Evolutionary conservation across 1,140 invertebrate species (phyloP).

Genomic region (Solen grandis): DNA sequence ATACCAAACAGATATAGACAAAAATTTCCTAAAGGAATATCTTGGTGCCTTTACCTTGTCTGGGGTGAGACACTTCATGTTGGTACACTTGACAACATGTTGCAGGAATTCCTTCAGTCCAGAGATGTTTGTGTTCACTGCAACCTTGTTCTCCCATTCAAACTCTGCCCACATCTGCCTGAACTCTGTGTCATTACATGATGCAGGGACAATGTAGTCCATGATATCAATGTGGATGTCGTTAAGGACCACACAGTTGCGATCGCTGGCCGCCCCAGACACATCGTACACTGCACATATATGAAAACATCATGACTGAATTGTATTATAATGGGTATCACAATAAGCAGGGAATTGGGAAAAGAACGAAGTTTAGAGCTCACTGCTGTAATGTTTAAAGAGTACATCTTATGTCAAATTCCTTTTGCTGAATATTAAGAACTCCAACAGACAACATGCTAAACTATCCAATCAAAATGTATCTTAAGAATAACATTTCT

Average conservation of each 20-base stretch:
- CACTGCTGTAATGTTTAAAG: too few relatives aligned
- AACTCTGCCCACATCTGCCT: conserved; percentile 99
- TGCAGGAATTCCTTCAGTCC: conserved; percentile 96
- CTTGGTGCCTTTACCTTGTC: conserved; percentile 83
- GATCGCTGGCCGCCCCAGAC: conserved; percentile 93
- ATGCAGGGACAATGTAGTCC: conserved; percentile 99
- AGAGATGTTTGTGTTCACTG: conserved; percentile 96
- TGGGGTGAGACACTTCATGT: conserved; percentile 99
- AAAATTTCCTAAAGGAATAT: too few relatives aligned
- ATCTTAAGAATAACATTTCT: too few relatives aligned
- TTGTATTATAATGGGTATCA: too few relatives aligned
- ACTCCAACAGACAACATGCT: too few relatives aligned
- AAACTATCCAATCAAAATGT: too few relatives aligned
- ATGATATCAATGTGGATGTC: conserved; percentile 99
- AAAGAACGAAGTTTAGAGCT: too few relatives aligned
- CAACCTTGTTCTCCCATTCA: conserved; percentile 99
- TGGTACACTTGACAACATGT: conserved; percentile 96
- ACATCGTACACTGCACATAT: conserved; percentile 92
- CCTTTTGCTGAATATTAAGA: too few relatives aligned
- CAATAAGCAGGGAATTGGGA: too few relatives aligned
- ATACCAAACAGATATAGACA: too few relatives aligned
- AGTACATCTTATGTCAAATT: too few relatives aligned
- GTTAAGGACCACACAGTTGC: conserved; percentile 98
- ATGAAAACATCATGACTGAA: background rate
- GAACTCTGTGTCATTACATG: conserved; percentile 97